A percentile compares a stretch with the other conserved stretches of the same genome.
phyloP scores from a whole-genome alignment of 2,797 vertebrate species.

The Enteromius argenteus region DNA sequence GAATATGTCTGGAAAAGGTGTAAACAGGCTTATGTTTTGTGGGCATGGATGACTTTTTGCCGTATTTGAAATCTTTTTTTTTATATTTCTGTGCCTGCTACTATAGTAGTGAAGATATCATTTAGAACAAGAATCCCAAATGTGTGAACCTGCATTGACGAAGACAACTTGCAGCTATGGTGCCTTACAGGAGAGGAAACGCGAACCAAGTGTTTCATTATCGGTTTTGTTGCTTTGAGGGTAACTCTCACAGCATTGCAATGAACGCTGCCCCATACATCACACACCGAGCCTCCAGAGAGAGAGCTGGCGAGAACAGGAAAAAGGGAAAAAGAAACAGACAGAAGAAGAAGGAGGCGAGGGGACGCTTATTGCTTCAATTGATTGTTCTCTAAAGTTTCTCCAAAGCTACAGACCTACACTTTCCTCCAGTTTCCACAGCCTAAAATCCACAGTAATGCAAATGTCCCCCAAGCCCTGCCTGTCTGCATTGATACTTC shows the following conservation, averaged over 20 bases:
- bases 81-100: neutral
- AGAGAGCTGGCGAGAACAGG: slow-evolving; percentile 1
- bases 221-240: slow-evolving; percentile 17
- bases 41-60: neutral
- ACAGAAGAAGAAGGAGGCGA: neutral
- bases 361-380: slow-evolving; percentile 18
- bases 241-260: slow-evolving; percentile 14
- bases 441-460: slow-evolving; percentile 8
- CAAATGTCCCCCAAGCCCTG: slow-evolving; percentile 19
- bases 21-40: slow-evolving; percentile 9
- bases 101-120: neutral
- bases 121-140: slow-evolving; percentile 7
- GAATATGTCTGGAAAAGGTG: neutral
- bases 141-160: neutral
- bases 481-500: slow-evolving; percentile 20
- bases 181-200: neutral
- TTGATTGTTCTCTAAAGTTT: slow-evolving; percentile 44
- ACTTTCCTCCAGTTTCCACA: slow-evolving; percentile 13
- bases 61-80: neutral
- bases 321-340: slow-evolving; percentile 23
- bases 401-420: neutral
- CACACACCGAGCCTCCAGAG: slow-evolving; percentile 2
- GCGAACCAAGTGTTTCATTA: slow-evolving; percentile 15
- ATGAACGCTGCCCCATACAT: slow-evolving; percentile 8
- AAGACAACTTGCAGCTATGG: slow-evolving; percentile 12